phyloP scores from a whole-genome alignment of 2,888 invertebrate genomes.

The Urechis unicinctus region DNA sequence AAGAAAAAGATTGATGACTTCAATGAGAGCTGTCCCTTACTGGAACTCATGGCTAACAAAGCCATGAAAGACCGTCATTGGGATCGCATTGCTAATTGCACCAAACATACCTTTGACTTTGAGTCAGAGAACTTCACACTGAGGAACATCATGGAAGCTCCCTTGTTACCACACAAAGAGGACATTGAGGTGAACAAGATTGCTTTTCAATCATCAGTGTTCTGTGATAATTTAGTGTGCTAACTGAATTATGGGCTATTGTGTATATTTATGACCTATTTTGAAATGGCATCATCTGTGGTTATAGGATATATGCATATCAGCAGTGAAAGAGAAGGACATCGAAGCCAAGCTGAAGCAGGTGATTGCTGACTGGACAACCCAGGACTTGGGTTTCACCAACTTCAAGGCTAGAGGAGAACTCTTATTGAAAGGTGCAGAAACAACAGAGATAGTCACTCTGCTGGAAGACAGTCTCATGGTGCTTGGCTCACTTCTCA shows the following conservation, averaged over 20 bases:
- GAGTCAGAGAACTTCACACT: slow-evolving; percentile 74
- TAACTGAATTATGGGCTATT: no score
- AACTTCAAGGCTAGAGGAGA: slow-evolving; percentile 77
- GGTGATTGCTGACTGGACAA: slow-evolving; percentile 73
- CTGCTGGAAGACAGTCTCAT: slow-evolving; percentile 78
- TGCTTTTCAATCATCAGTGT: no score
- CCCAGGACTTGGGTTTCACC: slow-evolving; percentile 65
- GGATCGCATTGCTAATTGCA: slow-evolving; percentile 60
- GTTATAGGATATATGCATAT: slow-evolving; percentile 73
- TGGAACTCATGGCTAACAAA: slow-evolving; percentile 82
- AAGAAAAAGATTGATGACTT: slow-evolving; percentile 87
- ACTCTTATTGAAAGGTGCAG: slow-evolving; percentile 65
- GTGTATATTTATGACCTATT: not conserved
- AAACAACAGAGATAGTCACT: slow-evolving; percentile 68
- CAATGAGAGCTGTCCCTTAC: slow-evolving; percentile 75
- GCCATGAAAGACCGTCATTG: slow-evolving; percentile 78
- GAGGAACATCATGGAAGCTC: slow-evolving; percentile 77
- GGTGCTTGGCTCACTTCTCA: slow-evolving; percentile 76
- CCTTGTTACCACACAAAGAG: slow-evolving; percentile 72
- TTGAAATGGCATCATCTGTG: no score
- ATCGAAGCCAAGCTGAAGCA: slow-evolving; percentile 82
- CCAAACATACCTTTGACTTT: slow-evolving; percentile 66
- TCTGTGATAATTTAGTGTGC: no score
- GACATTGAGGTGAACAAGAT: slow-evolving; percentile 83
- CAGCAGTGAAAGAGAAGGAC: slow-evolving; percentile 83